Conservation (phyloP, 2,797 vertebrate genomes). For the Sciurus vulgaris region DNA sequence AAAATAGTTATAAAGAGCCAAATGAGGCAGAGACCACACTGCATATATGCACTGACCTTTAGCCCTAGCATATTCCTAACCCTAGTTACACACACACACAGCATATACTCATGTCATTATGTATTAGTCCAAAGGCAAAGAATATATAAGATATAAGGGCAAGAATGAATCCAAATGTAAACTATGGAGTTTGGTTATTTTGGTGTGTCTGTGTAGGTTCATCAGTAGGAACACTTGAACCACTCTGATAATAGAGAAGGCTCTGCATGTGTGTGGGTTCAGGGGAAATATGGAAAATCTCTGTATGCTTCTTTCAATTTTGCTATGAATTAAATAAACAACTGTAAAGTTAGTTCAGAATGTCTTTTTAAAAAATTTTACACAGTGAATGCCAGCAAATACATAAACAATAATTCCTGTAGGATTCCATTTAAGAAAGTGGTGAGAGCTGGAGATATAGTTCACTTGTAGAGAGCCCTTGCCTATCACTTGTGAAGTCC, state of each 20-base stretch:
- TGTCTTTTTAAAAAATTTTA: background rate
- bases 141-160: background rate
- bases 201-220: background rate
- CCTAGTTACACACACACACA: background rate
- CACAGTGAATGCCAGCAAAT: constrained; percentile 22
- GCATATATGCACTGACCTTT: background rate
- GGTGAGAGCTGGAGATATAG: background rate
- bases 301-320: background rate
- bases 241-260: background rate
- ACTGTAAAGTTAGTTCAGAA: background rate
- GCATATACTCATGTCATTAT: background rate
- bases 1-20: background rate
- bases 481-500: background rate
- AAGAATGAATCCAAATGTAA: background rate
- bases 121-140: background rate
- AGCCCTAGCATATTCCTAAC: background rate
- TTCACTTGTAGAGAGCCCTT: background rate
- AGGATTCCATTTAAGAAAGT: constrained; percentile 29
- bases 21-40: background rate
- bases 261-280: background rate
- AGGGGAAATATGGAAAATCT: background rate
- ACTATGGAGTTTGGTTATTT: background rate
- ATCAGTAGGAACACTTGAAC: background rate
- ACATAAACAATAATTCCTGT: background rate
- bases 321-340: background rate